These are phyloP conservation scores for Ellobius talpinus DNA, from an alignment of 2,113 vertebrate genomes.

Conservation along the genomic window DNA sequence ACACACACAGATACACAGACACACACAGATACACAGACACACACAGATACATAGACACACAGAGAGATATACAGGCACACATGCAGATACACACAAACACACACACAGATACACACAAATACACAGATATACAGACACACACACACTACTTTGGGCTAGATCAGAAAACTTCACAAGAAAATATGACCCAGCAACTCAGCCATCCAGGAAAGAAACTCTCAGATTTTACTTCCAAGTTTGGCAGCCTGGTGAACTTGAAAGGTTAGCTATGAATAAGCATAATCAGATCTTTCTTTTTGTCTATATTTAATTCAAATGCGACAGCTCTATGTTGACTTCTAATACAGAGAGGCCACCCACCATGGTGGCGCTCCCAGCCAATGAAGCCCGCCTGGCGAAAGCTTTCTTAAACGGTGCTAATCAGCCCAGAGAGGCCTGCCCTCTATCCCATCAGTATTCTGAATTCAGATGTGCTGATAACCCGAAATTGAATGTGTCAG, in stretches of 20 bases:
- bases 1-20: neutral
- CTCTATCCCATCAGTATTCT: conserved; percentile 94
- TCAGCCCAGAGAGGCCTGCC: conserved; percentile 97
- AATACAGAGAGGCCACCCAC: conserved; percentile 95
- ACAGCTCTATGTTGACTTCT: conserved; percentile 93
- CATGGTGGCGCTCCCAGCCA: conserved; percentile 90
- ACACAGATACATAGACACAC: conserved; percentile 33
- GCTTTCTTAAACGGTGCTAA: conserved; percentile 99
- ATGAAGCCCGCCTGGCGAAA: conserved; percentile 90
- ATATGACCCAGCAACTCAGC: conserved; percentile 18
- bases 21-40: conserved; percentile 73
- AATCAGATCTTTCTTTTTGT: conserved; percentile 88
- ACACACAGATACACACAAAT: conserved; percentile 43
- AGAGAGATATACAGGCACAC: neutral
- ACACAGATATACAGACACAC: neutral
- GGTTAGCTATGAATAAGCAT: conserved; percentile 88
- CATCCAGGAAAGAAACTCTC: conserved; percentile 76
- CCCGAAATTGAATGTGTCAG: conserved; percentile 97
- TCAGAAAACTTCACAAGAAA: conserved; percentile 16
- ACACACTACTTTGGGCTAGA: neutral
- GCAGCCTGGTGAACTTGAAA: conserved; percentile 86
- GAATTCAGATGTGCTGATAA: conserved; percentile 97
- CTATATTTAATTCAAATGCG: conserved; percentile 93
- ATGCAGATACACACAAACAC: conserved; percentile 73
- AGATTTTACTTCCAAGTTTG: conserved; percentile 81